Conservation (phyloP, 1,140 invertebrate genomes). For the Drosophila nasuta region DNA sequence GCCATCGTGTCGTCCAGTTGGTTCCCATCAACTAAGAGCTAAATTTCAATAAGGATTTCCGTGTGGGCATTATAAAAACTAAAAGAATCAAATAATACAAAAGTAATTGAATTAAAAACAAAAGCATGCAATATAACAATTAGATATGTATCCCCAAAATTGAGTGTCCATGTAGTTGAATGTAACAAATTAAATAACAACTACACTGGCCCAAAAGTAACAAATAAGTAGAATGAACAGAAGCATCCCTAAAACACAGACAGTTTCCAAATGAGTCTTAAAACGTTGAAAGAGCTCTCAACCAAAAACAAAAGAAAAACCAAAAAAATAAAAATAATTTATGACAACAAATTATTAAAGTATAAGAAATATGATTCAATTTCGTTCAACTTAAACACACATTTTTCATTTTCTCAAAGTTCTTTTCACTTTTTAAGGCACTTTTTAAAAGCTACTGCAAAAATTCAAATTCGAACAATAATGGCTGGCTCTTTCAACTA, state of each 20-base stretch:
- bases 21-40: slow-evolving; percentile 10
- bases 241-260: slow-evolving; percentile 6
- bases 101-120: slow-evolving; percentile 1
- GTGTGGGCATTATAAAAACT: slow-evolving; percentile 28
- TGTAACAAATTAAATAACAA: slow-evolving; percentile 41
- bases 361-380: slow-evolving; percentile 24
- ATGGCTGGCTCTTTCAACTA: slow-evolving; percentile 54
- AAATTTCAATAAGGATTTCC: slow-evolving; percentile 22
- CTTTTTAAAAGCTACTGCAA: slow-evolving; percentile 48
- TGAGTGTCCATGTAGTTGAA: slow-evolving; percentile 55
- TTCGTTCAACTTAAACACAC: slow-evolving; percentile 5
- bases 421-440: slow-evolving; percentile 37
- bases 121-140: slow-evolving; percentile 41
- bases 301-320: too few species aligned
- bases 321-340: background rate
- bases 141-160: slow-evolving; percentile 66
- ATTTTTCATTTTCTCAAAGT: slow-evolving; percentile 24
- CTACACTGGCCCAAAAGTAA: slow-evolving; percentile 31
- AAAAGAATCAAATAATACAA: slow-evolving; percentile 6
- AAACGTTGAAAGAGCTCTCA: slow-evolving; percentile 40
- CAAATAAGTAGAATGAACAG: slow-evolving; percentile 28
- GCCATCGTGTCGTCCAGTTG: slow-evolving; percentile 39
- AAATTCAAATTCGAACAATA: slow-evolving; percentile 27
- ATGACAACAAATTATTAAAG: slow-evolving; percentile 2
- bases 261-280: slow-evolving; percentile 31